These are phyloP conservation scores for Rhinoraja longicauda DNA, from an alignment of 2,797 vertebrate species.

Conservation along the genomic window DNA sequence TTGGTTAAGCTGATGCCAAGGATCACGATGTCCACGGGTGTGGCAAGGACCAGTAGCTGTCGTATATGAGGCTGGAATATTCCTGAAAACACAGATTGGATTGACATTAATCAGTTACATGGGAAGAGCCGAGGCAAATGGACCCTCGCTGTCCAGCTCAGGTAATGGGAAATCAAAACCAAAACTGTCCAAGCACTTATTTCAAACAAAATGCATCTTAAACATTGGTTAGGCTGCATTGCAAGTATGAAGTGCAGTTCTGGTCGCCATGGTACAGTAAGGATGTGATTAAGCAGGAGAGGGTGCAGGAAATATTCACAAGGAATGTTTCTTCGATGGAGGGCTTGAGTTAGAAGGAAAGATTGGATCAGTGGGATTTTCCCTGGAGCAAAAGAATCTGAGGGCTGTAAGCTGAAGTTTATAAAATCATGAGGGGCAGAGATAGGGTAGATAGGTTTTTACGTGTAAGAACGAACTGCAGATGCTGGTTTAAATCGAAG, in stretches of 20 bases:
- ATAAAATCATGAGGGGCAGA: no score
- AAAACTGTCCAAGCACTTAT: no score
- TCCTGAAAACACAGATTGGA: slow-evolving; percentile 57
- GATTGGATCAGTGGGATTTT: background rate
- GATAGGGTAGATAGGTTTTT: background rate
- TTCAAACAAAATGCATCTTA: no score
- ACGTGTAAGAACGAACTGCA: no score
- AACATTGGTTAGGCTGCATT: no score
- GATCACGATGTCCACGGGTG: slow-evolving; percentile 92
- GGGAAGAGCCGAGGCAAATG: background rate
- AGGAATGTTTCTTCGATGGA: background rate
- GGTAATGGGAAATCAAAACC: background rate
- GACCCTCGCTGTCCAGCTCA: background rate
- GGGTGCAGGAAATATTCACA: no score
- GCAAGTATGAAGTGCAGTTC: no score
- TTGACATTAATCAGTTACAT: background rate
- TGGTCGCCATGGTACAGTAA: no score
- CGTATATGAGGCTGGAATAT: slow-evolving; percentile 92
- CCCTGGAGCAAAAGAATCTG: no score
- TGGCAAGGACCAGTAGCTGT: slow-evolving; percentile 86
- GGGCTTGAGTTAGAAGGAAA: background rate
- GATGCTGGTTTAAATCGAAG: no score
- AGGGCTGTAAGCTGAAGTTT: no score
- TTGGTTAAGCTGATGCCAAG: slow-evolving; percentile 86
- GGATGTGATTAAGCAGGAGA: no score